Evolutionary conservation across 2,113 vertebrate genomes (phyloP), one percentile per base, ranked within the genome.

Genomic region (Calyptommatus sinebrachiatus): DNA sequence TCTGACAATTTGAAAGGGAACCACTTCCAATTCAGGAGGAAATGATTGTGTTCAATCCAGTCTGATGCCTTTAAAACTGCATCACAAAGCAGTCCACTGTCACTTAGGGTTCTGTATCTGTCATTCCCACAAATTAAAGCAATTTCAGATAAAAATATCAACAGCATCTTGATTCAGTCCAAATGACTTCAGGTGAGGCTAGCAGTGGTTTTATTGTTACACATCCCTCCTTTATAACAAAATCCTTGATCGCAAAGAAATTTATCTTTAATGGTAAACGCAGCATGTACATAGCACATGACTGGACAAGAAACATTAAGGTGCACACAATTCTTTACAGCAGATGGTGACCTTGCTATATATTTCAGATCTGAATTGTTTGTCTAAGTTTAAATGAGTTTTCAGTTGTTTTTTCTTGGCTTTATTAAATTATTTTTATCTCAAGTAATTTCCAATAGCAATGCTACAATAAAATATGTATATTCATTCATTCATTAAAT

Each of bases 1-100:
- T 92, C 89, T 89, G 91, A 93, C 92, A 91, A 87, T 81, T 85
- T 93, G 86, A 92, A 91, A 93, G 81, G 85, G 80, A 88, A 88
- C 85, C 77, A 88, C 89, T 90, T 88, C 76, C 89, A 91, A 90
- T 91, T 90, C 87, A 86, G 86, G 77, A 79, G 84, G 83, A 84
- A 92, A 92, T 85, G 88, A 91, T 88, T 92, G 88, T 21, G 0
- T 76, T 57, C 66, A 85, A 82, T 82, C 87, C 86, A 88, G 57
- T 29, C 77, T 3, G 0, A 76, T 84, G 85, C 83, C 84, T 89
- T 0, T 78, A 70, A 0, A 78, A 81, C 63, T 8, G 80, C 78
- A 61, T 77, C 87, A 79, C 41, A 0, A 82, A 86, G 89, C 84
- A 85, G 86, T 88, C 81, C 87, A 77, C 82, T 85, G 84, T 83